Percentiles rank a stretch among this genome's conserved stretches.
These are phyloP conservation scores for Acrocephalus arundinaceus DNA, from an alignment of 2,113 vertebrate genomes.

Conservation along the genomic window DNA sequence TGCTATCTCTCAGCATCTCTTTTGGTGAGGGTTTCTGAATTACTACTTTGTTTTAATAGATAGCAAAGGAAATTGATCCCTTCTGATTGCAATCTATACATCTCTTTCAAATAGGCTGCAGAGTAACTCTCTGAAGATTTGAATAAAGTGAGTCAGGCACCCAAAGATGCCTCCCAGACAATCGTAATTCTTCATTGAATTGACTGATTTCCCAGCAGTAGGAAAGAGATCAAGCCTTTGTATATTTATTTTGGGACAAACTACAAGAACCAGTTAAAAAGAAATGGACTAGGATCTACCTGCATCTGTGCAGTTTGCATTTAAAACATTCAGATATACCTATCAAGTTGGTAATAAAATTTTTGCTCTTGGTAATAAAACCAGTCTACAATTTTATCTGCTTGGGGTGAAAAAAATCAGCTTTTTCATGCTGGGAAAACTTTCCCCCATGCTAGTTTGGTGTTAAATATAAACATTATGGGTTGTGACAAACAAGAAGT, in stretches of 20 bases:
- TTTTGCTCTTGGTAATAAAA: constrained; percentile 19
- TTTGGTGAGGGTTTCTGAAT: background rate
- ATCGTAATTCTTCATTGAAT: background rate
- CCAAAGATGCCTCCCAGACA: background rate
- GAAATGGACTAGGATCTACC: background rate
- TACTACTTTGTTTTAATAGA: background rate
- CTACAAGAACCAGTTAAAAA: background rate
- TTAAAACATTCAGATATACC: background rate
- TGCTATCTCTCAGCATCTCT: background rate
- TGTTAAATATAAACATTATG: background rate
- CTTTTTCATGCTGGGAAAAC: background rate
- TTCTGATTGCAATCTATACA: background rate
- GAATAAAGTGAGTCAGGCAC: background rate
- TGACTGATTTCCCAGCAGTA: background rate
- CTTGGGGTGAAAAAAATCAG: background rate
- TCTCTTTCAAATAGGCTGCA: background rate
- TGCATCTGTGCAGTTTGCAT: background rate
- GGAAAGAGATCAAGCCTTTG: background rate
- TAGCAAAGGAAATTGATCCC: background rate
- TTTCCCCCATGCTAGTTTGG: background rate
- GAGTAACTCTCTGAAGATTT: background rate
- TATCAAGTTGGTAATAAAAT: background rate
- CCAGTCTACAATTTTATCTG: constrained; percentile 24
- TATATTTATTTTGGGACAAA: background rate
- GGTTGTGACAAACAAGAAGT: background rate